Evolutionary conservation across 2,797 vertebrate genomes (phyloP), one percentile per base, ranked within the genome.

Genomic region (Lacerta agilis): DNA sequence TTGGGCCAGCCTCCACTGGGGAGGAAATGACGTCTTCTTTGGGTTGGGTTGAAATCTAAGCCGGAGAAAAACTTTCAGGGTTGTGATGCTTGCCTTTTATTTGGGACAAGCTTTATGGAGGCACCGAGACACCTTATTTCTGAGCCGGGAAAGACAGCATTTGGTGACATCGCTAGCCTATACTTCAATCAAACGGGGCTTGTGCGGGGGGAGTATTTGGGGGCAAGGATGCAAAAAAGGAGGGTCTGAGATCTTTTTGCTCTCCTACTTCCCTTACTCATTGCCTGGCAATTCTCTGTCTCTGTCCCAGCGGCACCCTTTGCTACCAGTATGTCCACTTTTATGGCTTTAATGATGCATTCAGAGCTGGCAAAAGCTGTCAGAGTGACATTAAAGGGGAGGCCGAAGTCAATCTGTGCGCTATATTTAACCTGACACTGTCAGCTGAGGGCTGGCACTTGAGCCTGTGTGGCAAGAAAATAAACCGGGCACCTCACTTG

Each of bases 351-450:
- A 90, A 89, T 75, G 88, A 85, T 82, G 43, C 84, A 61, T 92
- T 90, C 86, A 88, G 72, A 89, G 88, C 87, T 86, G 90, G 81
- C 84, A 86, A 88, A 93, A 95, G 91, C 92, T 91, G 86, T 89
- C 90, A 93, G 85, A 93, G 80, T 89, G 91, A 87, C 89, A 89
- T n/a, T 79, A 90, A 87, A 90, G 84, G 72, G 92, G 86, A 91
- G 92, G 89, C 85, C 86, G 87, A 36, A 82, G 85, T 81, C 79
- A 91, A 90, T 90, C 90, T 77, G 90, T 87, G 78, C 80, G 43
- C 94, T 95, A 94, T 95, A 95, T 96, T 94, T 95, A 95, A 93
- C 91, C 86, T 88, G 89, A 41, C 78, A 83, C 84, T 90, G 78
- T 86, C 89, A 90, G 27, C 91, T 49, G 38, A 83, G 77, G 86